Evolutionary conservation across 2,797 vertebrate species (phyloP), one percentile per base, ranked within the genome.

Genomic region (Smutsia temminckii): DNA sequence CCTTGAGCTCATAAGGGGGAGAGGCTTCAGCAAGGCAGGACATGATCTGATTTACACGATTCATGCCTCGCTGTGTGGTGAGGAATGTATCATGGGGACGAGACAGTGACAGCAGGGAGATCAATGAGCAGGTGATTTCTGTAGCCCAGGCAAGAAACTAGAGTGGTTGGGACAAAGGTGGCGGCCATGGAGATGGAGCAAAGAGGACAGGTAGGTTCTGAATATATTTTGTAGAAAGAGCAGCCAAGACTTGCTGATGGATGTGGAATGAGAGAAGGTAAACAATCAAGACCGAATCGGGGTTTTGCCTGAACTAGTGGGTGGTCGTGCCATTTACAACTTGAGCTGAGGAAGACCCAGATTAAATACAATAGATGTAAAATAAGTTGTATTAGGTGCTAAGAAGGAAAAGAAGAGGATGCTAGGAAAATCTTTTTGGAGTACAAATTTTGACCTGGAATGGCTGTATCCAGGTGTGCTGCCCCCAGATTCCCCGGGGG

Each of bases 21-120:
- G 51, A 34, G 14, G 66, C 37, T 64, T 85, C 25, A 16, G 12
- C 29, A 46, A 55, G 75, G 27, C 7, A 42, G 29, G 13, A 34
- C 3, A 0, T 29, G 63, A 80, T 25, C 34, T 25, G 40, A 49
- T 17, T 13, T 27, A 55, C 25, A 23, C 0, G 12, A 27, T 23
- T 25, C 29, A 25, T 55, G 9, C 14, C 53, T n/a, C 13, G 5
- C 42, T 34, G 9, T 20, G 40, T 1, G 4, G 8, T 18, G 10
- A 20, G 68, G 20, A 23, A 8, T 1, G 3, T 18, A 11, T 6
- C 25, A 2, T 2, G 18, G 40, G 8, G 21, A 12, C 12, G 34
- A 40, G 29, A 37, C 23, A 66, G 21, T 68, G 25, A 32, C 1
- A 2, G 84, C 84, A 18, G 77, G n/a, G 23, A 37, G 17, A 51